Percentiles rank a stretch among this genome's conserved stretches.
These are phyloP conservation scores for Leucoraja ocellata DNA, from an alignment of 2,797 vertebrate genomes.

Conservation along the genomic window DNA sequence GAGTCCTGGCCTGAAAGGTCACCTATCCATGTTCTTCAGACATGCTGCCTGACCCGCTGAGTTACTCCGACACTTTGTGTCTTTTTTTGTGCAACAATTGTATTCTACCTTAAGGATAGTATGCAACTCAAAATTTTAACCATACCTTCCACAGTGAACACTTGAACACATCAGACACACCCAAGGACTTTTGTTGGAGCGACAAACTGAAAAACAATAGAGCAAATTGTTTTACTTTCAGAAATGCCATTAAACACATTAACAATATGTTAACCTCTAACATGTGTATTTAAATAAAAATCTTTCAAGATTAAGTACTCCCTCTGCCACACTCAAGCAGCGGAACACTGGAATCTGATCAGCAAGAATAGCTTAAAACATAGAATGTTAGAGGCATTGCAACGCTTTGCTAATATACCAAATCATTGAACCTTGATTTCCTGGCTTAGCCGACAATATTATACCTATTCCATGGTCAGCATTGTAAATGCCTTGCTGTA, in stretches of 20 bases:
- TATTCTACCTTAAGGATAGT: not conserved
- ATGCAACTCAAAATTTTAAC: not conserved
- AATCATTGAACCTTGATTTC: not conserved
- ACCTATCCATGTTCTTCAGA: no score
- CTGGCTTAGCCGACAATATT: not conserved
- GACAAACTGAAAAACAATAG: constrained; percentile 71
- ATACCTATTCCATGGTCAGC: not conserved
- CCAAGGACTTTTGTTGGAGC: constrained; percentile 97
- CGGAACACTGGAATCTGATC: not conserved
- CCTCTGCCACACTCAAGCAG: not conserved
- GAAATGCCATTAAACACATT: not conserved
- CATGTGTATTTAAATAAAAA: no score
- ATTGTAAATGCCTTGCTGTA: not conserved
- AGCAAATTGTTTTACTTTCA: constrained; percentile 15
- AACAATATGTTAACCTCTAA: no score
- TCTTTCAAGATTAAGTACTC: not conserved
- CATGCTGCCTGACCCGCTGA: no score
- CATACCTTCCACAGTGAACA: constrained; percentile 94
- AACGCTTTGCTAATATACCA: not conserved
- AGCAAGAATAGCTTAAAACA: not conserved
- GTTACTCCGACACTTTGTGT: no score
- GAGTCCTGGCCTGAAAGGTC: no score
- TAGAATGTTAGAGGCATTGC: not conserved
- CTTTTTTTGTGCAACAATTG: not conserved
- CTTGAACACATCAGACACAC: constrained; percentile 91